Evolutionary conservation across 2,888 invertebrate genomes (phyloP), one percentile per base, ranked within the genome.

Genomic region (Apamea anceps): DNA sequence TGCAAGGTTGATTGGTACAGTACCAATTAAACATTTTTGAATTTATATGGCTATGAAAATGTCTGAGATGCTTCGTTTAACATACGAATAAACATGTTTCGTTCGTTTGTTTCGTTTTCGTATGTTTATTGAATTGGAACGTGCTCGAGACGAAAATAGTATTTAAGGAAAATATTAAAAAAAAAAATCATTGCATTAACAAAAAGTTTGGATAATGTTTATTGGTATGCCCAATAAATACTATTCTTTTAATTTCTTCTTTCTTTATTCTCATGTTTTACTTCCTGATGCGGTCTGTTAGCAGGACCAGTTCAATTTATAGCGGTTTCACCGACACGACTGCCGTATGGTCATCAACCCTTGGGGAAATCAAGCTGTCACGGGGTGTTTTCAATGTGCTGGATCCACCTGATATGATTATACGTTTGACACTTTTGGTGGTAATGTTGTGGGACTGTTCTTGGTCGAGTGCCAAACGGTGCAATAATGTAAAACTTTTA

Each of bases 301-400:
- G 48, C 60, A 66, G 25, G 48, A 42, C 2, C 25, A 45, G 85
- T 42, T 72, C 32, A 63, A 65, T 75, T 85, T 60, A 32, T 21
- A n/a, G 15, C 51, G 15, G 72, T 82, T 63, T 68, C 48, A 77
- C 83, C 7, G 32, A 45, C n/a, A 21, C 32, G 45, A 7, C 54
- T 10, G n/a, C 68, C 18, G 51, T 65, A 51, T 70, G 72, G 68
- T 60, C 62, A 65, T 6, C n/a, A 62, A 62, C 32, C 84, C 77
- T 72, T 48, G 12, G 83, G 84, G 84, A 84, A 84, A 84, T 86
- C 84, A 82, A 70, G 60, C 68, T 37, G 13, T 65, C 71, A 8
- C 7, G n/a, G 42, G 51, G 21, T 70, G 54, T 86, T 76, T 70
- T 48, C 86, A 60, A 82, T 73, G 68, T 18, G 37, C 45, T 37